These are phyloP conservation scores for Parazoanthus atlanticus DNA, from an alignment of 92 coral and sea anemone genomes.

Conservation along the genomic window DNA sequence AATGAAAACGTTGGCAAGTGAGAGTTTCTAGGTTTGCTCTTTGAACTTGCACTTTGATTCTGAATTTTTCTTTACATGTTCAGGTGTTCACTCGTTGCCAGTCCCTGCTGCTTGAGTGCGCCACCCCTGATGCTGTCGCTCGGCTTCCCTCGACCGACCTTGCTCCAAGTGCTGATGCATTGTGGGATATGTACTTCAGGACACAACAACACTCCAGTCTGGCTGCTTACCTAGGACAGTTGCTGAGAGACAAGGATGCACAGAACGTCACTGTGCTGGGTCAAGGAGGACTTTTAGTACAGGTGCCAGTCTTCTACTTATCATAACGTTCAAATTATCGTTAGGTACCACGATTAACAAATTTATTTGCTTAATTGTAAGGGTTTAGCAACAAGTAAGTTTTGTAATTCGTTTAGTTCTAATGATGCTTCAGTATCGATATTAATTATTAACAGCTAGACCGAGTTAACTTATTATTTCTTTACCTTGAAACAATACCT, in stretches of 20 bases:
- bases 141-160: conserved; percentile 73
- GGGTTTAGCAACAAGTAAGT: no score
- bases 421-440: no score
- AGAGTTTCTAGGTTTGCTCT: no score
- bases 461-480: no score
- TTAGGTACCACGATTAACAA: no score
- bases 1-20: no score
- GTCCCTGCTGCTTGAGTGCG: conserved; percentile 71
- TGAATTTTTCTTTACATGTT: background rate
- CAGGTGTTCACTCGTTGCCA: conserved; percentile 70
- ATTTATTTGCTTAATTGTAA: no score
- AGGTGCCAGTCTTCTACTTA: conserved; percentile 44
- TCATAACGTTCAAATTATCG: no score
- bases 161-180: conserved; percentile 56
- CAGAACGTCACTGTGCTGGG: conserved; percentile 11
- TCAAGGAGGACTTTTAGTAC: conserved; percentile 68
- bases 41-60: no score
- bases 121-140: conserved; percentile 88
- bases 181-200: conserved; percentile 72
- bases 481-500: no score
- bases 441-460: no score
- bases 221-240: conserved; percentile 62
- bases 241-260: conserved; percentile 41
- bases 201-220: conserved; percentile 80
- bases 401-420: no score